phyloP scores from a whole-genome alignment of 2,797 vertebrate genomes.

The Selene dorsalis region DNA sequence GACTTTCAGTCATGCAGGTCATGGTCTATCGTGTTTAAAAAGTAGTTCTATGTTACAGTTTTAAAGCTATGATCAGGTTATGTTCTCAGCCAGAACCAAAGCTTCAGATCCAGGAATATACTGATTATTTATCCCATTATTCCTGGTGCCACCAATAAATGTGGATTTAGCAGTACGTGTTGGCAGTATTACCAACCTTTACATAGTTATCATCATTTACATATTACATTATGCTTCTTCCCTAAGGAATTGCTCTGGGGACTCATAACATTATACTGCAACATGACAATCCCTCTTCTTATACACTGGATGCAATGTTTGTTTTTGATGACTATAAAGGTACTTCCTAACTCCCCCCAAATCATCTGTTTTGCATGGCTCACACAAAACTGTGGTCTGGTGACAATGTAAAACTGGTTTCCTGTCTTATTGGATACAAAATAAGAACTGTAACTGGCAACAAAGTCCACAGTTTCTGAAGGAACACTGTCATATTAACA shows the following conservation, averaged over 20 bases:
- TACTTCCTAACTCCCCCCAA: neutral
- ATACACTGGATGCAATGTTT: neutral
- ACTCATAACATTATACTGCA: neutral
- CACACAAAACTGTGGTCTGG: constrained; percentile 12
- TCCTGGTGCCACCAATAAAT: neutral
- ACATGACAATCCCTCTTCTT: constrained; percentile 2
- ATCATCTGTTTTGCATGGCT: constrained; percentile 10
- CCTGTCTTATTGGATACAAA: neutral
- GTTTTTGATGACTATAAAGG: constrained; percentile 1
- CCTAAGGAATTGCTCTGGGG: neutral
- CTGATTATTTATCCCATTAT: neutral
- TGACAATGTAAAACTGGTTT: neutral
- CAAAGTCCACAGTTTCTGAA: neutral
- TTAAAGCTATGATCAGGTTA: neutral
- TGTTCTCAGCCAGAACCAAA: neutral
- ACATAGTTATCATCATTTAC: neutral
- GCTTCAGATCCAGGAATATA: neutral
- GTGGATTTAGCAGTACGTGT: neutral
- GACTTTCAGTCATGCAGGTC: neutral
- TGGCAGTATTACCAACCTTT: neutral
- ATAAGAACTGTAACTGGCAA: neutral
- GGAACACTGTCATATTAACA: neutral
- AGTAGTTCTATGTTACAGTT: neutral
- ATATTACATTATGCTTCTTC: neutral
- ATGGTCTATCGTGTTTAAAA: neutral